A percentile compares a stretch with the other conserved stretches of the same genome.
phyloP scores from a whole-genome alignment of 2,113 vertebrate genomes.

The Nerophis lumbriciformis region DNA sequence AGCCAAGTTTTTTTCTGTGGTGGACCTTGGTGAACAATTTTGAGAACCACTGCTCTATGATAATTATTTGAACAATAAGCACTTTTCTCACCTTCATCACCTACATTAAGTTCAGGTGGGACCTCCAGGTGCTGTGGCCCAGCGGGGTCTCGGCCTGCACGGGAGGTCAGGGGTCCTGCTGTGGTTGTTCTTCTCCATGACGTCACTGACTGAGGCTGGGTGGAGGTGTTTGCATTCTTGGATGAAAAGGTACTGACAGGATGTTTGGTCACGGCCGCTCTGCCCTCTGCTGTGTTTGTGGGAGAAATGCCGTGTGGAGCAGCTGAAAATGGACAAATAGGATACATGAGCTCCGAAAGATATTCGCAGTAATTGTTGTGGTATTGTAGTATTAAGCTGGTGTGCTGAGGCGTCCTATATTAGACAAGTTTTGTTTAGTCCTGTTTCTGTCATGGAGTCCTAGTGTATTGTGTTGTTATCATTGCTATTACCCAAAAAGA shows the following conservation, averaged over 20 bases:
- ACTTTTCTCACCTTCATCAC: conserved; percentile 58
- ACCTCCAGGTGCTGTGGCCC: conserved; percentile 46
- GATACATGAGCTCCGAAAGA: background rate
- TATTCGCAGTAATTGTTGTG: too few species aligned
- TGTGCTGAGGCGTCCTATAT: too few species aligned
- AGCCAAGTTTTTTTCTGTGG: too few species aligned
- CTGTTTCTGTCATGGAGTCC: too few species aligned
- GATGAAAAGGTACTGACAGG: conserved; percentile 35
- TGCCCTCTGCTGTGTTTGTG: background rate
- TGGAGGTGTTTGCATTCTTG: conserved; percentile 36
- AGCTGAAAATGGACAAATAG: conserved; percentile 29
- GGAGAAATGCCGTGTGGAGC: conserved; percentile 35
- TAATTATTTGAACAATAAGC: background rate
- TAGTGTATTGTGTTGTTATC: too few species aligned
- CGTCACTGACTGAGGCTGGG: conserved; percentile 33
- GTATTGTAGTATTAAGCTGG: too few species aligned
- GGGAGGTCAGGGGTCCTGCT: conserved; percentile 14
- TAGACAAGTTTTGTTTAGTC: too few species aligned
- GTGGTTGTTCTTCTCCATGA: conserved; percentile 5
- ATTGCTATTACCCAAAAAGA: too few species aligned
- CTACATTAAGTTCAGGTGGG: conserved; percentile 67
- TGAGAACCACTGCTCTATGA: background rate
- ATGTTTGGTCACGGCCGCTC: background rate
- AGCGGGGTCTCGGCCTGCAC: conserved; percentile 15
- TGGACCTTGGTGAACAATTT: background rate